Base-by-base conservation (phyloP, 2,113 vertebrate species). In the Tragelaphus imberbis region DNA sequence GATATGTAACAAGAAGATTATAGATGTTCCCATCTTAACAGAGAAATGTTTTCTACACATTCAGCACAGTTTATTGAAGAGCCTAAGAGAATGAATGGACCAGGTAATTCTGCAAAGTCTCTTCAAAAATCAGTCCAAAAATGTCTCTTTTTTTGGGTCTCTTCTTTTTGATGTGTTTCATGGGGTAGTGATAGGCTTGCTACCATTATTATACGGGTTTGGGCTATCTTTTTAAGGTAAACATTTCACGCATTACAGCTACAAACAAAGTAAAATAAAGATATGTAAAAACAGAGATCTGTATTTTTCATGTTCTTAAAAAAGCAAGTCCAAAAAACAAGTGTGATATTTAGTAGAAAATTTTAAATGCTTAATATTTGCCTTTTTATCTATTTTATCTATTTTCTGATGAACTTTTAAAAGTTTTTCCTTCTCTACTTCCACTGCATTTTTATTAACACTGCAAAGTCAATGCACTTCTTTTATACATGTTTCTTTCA, bases 381-480 rank as follows among this genome's bases (percentile, higher is more conserved):
- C 21, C 84, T n/a, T 93, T 17, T 68, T 84, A 77, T 59, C 30
- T 88, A 85, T 80, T 68, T 36, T 68, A n/a, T n/a, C 63, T 65
- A n/a, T 86, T 95, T 88, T 81, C 53, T 86, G 53, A 86, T 85
- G 6, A 92, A 94, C 93, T 63, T 86, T 90, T 10, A 11, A 96
- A n/a, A 82, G 6, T 87, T 88, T 77, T 96, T 80, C n/a, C 80
- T 97, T 95, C 25, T 88, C 44, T 51, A 84, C 12, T 71, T 89
- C 33, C 49, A 68, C 14, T 61, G 27, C 1, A 56, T 77, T 84
- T 95, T 95, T 81, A 68, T 23, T 88, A 92, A 63, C 5, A 95
- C 14, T 82, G 30, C 53, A 93, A 93, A 96, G 44, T 90, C 17
- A 85, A 30, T 58, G 33, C 75, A 51, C 30, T 53, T 79, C 10